Conservation (phyloP, 2,888 invertebrate genomes). For the Theodoxus fluviatilis region DNA sequence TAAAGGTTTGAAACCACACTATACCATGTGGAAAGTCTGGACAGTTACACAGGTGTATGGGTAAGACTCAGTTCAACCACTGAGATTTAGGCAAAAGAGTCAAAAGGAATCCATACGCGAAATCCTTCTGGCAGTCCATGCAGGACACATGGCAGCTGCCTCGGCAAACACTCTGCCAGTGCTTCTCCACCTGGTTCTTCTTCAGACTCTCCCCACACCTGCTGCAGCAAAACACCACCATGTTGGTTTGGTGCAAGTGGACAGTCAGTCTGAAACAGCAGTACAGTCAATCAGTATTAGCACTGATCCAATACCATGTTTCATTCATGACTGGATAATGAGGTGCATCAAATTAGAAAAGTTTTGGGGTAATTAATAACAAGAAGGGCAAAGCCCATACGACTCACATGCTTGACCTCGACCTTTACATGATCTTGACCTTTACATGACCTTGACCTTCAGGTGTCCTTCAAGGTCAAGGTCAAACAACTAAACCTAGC, state of each 20-base stretch:
- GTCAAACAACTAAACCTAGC: too few relatives aligned
- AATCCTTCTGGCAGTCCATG: slow-evolving; percentile 92
- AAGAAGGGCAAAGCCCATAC: too few relatives aligned
- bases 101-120: slow-evolving; percentile 63
- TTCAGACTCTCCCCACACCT: slow-evolving; percentile 89
- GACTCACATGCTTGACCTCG: too few relatives aligned
- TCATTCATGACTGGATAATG: too few relatives aligned
- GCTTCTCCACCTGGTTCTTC: slow-evolving; percentile 90
- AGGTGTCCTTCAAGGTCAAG: too few relatives aligned
- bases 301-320: too few relatives aligned
- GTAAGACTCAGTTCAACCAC: neutral
- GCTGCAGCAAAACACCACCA: slow-evolving; percentile 95
- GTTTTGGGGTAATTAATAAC: too few relatives aligned
- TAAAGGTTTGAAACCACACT: too few relatives aligned
- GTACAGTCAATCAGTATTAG: neutral
- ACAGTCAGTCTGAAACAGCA: neutral
- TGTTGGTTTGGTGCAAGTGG: slow-evolving; percentile 61
- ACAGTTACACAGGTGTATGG: neutral
- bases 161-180: slow-evolving; percentile 76
- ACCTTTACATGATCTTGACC: too few relatives aligned
- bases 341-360: too few relatives aligned
- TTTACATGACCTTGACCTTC: too few relatives aligned
- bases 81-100: neutral
- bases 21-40: too few relatives aligned
- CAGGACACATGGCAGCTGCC: slow-evolving; percentile 80